Percentiles rank a stretch among this genome's conserved stretches.
Evolutionary conservation across 2,113 vertebrate genomes (phyloP).

Genomic region (Microtus oregoni): DNA sequence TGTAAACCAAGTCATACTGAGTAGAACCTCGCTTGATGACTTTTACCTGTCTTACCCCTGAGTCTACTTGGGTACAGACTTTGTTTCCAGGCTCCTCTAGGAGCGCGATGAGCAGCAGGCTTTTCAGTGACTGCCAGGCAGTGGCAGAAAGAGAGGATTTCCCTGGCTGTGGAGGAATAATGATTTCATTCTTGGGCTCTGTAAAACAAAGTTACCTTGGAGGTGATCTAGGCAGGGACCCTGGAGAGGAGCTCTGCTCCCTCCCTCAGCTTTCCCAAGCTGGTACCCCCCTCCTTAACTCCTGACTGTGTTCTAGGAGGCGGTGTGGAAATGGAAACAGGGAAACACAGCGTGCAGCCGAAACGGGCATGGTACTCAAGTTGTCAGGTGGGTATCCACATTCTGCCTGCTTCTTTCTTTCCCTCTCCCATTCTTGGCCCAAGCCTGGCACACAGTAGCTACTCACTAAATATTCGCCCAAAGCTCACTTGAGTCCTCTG

Average conservation of each 20-base stretch:
- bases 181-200: constrained; percentile 15
- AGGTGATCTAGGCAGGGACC: not conserved
- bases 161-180: constrained; percentile 20
- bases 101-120: not conserved
- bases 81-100: not conserved
- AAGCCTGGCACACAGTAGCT: not conserved
- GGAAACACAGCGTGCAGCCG: constrained; percentile 9
- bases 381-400: not conserved
- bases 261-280: not conserved
- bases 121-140: not conserved
- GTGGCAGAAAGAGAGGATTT: not conserved
- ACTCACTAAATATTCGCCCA: not conserved
- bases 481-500: not conserved
- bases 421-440: not conserved
- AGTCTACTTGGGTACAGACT: not conserved
- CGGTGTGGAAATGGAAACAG: constrained; percentile 51
- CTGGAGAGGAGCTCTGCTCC: not conserved
- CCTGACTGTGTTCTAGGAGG: constrained; percentile 54
- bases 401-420: not conserved
- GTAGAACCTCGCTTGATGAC: not conserved
- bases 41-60: not conserved
- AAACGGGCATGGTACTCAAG: not conserved
- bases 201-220: constrained; percentile 16
- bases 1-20: not conserved
- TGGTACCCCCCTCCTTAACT: constrained; percentile 23